phyloP scores from a whole-genome alignment of 2,797 vertebrate genomes.

The Sarcophilus harrisii region DNA sequence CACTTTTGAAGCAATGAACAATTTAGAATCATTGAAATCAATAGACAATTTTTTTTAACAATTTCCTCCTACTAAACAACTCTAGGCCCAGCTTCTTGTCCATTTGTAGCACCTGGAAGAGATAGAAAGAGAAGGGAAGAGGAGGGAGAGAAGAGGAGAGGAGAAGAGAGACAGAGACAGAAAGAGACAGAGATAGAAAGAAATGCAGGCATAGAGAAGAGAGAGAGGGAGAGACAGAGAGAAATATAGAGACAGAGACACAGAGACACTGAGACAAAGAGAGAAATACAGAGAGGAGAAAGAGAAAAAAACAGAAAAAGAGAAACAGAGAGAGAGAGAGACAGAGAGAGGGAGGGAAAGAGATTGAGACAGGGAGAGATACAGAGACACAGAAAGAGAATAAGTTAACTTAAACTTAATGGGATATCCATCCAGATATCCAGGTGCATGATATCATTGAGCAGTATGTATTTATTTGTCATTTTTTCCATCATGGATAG shows the following conservation, averaged over 20 bases:
- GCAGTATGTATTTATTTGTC: not conserved
- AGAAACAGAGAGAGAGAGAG: not conserved
- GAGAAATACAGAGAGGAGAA: not conserved
- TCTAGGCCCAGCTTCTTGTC: not conserved
- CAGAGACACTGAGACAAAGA: no score
- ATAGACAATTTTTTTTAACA: not conserved
- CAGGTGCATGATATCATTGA: not conserved
- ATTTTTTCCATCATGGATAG: not conserved
- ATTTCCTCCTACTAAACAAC: not conserved
- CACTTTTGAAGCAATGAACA: not conserved
- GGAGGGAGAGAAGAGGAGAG: accelerated
- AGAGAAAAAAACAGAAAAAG: not conserved
- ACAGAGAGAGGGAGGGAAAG: not conserved
- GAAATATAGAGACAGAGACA: not conserved
- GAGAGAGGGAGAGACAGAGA: no score
- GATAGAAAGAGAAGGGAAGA: not conserved
- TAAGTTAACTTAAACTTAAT: not conserved
- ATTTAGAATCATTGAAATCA: not conserved
- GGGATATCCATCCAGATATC: not conserved
- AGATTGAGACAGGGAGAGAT: no score
- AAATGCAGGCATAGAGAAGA: not conserved
- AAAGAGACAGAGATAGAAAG: no score
- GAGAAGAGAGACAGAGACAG: no score
- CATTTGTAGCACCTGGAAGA: not conserved
- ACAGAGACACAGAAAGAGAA: not conserved